Evolutionary conservation across 2,113 vertebrate genomes (phyloP), one percentile per base, ranked within the genome.

Genomic region (Dunckerocampus dactyliophorus): DNA sequence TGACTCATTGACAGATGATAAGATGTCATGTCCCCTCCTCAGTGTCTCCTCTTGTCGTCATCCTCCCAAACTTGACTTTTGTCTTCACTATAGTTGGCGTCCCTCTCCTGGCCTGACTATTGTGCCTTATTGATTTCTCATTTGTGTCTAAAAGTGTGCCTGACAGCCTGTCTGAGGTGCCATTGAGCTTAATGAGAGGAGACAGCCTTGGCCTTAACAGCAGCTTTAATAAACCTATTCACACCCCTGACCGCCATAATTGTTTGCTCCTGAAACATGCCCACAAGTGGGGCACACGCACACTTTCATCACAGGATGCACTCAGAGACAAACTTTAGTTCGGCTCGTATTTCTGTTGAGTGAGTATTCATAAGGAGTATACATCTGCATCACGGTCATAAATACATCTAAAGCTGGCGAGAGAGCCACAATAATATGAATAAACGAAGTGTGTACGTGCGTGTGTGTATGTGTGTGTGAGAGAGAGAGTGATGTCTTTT

Each of bases 161-260:
- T 34, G 31, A 5, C 31, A 75, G 76, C 74, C 72, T 70, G 65
- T 79, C 76, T 64, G 61, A 70, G 72, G 72, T 75, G 72, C 65
- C 61, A 65, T 54, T 70, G 76, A 83, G 76, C 76, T 83, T 81
- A 85, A 85, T 83, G 81, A 80, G 74, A 70, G 62, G 74, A 74
- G 72, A 80, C 79, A 60, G 62, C 67, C 72, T 83, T 72, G 51
- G 71, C 63, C 69, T 77, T 67, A 69, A 81, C 72, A 80, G 79
- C 79, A 34, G 78, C 65, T 80, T 81, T 79, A 83, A 85, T 85
- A 81, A 81, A 85, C 74, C 81, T 61, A 37, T 43, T 49, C 55
- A 45, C 20, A 50, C 31, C 31, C 31, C 31, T 34, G 31, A 5
- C 31, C 31, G 31, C 31, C 7, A 8, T 34, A 8, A 34, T 34